phyloP scores from a whole-genome alignment of 2,797 vertebrate species.

The Tragelaphus oryx region DNA sequence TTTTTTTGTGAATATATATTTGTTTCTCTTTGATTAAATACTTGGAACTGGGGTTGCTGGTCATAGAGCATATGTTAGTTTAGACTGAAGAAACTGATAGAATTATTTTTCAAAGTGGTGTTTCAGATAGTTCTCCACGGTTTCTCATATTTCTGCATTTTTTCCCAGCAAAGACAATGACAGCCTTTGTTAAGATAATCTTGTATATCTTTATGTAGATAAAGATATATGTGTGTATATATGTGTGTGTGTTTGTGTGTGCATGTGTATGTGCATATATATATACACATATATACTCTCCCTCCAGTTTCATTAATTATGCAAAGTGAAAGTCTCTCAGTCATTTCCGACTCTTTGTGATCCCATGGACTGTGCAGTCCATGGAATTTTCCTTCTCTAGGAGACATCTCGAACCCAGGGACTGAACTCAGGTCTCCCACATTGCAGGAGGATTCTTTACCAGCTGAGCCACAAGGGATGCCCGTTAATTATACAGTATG shows the following conservation, averaged over 20 bases:
- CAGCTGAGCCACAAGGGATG: neutral
- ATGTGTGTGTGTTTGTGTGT: fast-evolving
- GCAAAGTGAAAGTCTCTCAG: neutral
- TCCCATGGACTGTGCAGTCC: neutral
- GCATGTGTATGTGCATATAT: neutral
- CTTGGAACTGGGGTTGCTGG: neutral
- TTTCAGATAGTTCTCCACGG: neutral
- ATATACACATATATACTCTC: neutral
- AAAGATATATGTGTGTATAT: neutral
- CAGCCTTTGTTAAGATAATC: neutral
- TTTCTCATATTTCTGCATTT: neutral
- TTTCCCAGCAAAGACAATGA: neutral
- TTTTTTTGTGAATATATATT: neutral
- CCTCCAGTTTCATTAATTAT: neutral
- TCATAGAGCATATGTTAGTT: neutral
- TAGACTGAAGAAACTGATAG: neutral
- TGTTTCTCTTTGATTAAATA: neutral
- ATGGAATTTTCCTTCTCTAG: neutral
- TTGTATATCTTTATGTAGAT: neutral
- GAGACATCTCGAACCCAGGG: neutral
- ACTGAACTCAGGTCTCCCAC: neutral
- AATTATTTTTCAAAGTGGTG: neutral
- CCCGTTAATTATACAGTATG: neutral
- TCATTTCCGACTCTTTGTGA: neutral
- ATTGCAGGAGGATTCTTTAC: neutral